Percentiles rank a stretch among this genome's conserved stretches.
Conservation (phyloP, 2,888 invertebrate species). For the Ryuthela nishihirai region DNA sequence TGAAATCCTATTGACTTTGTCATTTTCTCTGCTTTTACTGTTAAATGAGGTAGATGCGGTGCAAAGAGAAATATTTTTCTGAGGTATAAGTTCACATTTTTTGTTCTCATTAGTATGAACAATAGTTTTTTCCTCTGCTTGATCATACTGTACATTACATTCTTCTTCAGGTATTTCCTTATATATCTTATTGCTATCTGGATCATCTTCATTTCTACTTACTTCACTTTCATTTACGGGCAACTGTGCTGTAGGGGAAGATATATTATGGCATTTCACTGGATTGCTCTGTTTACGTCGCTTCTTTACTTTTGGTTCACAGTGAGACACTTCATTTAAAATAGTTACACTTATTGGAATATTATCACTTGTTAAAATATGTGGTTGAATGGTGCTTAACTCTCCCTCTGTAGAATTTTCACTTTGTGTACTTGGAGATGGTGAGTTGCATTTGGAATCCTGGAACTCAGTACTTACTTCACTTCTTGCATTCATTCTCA, state of each 20-base stretch:
- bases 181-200: conserved; percentile 3
- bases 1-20: conserved; percentile 8
- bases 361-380: conserved; percentile 7
- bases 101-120: too few species aligned
- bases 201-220: conserved; percentile 49
- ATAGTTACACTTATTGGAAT: not conserved
- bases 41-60: conserved; percentile 32
- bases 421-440: conserved; percentile 34
- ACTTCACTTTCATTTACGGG: conserved; percentile 43
- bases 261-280: conserved; percentile 58
- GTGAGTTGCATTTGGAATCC: conserved; percentile 14
- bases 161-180: not conserved
- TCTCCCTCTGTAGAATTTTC: conserved; percentile 29
- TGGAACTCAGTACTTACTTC: conserved; percentile 12
- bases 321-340: not conserved
- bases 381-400: conserved; percentile 9
- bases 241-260: conserved; percentile 20
- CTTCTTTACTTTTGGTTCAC: conserved; percentile 59
- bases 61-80: conserved; percentile 17
- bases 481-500: conserved; percentile 26
- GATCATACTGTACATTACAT: not conserved
- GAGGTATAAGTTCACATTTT: conserved; percentile 11
- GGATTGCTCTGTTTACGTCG: conserved; percentile 89
- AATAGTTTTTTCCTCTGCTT: too few species aligned
- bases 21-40: conserved; percentile 26